A percentile compares a stretch with the other conserved stretches of the same genome.
Conservation (phyloP, 2,113 vertebrate genomes). For the Nibea albiflora region DNA sequence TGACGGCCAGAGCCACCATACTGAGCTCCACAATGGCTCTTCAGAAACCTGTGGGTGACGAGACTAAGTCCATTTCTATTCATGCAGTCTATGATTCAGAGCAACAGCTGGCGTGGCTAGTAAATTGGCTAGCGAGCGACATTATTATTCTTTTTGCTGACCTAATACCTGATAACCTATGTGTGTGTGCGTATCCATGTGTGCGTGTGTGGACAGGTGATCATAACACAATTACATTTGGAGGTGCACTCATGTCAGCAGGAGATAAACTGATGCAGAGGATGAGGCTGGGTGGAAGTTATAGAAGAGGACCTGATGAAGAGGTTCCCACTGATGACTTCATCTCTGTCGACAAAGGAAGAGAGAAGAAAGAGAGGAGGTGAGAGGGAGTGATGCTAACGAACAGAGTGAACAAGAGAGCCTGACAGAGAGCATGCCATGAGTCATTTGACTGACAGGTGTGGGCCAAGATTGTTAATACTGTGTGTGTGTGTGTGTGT, state of each 20-base stretch:
- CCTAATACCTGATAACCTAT: too few relatives aligned
- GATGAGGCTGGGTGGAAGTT: background rate
- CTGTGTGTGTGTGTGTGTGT: background rate
- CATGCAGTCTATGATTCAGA: too few relatives aligned
- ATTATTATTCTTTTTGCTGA: too few relatives aligned
- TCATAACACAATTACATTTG: background rate
- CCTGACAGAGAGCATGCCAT: constrained; percentile 4
- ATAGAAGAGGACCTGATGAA: background rate
- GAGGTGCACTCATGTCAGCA: background rate
- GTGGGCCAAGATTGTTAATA: background rate
- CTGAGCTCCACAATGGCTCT: too few relatives aligned
- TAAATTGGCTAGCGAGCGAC: too few relatives aligned
- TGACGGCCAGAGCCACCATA: too few relatives aligned
- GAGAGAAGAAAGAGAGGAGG: background rate
- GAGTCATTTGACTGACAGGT: constrained; percentile 13
- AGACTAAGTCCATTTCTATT: too few relatives aligned
- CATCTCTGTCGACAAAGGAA: background rate
- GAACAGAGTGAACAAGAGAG: background rate
- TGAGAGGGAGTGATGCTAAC: background rate
- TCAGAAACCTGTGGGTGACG: too few relatives aligned
- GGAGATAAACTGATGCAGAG: background rate
- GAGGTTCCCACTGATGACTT: background rate
- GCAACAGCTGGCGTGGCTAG: too few relatives aligned
- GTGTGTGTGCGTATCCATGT: background rate
- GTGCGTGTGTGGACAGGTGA: background rate